Evolutionary conservation across 2,113 vertebrate species (phyloP).

Genomic region (Saimiri boliviensis): DNA sequence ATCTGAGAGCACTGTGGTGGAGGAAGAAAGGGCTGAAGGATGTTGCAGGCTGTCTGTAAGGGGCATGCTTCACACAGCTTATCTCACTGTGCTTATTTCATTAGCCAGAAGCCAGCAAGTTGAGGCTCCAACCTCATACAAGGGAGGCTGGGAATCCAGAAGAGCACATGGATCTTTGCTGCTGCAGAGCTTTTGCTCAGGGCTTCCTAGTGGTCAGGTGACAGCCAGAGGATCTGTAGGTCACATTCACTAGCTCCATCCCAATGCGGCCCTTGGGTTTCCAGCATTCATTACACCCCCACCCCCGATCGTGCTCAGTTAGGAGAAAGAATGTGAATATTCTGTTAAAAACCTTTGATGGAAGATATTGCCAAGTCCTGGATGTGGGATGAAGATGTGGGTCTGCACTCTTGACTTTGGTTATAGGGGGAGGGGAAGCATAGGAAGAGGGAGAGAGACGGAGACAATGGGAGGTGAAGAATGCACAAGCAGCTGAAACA

Average conservation of each 20-base stretch:
- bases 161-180: not conserved
- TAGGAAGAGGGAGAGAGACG: not conserved
- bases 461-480: slow-evolving; percentile 62
- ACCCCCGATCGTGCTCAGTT: accelerated
- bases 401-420: not conserved
- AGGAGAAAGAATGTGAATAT: not conserved
- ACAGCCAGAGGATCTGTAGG: not conserved
- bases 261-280: not conserved
- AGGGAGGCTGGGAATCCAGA: not conserved
- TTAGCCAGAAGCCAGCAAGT: not conserved
- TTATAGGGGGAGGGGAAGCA: not conserved
- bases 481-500: slow-evolving; percentile 71
- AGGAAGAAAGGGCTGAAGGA: not conserved
- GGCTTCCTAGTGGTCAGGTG: not conserved
- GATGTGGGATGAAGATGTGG: not conserved
- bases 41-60: not conserved
- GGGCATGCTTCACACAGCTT: not conserved
- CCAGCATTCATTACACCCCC: not conserved
- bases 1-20: not conserved
- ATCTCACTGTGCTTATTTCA: not conserved
- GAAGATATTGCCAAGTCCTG: not conserved
- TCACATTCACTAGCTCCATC: not conserved
- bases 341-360: not conserved
- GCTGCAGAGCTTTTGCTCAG: not conserved
- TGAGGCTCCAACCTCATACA: not conserved